phyloP scores from a whole-genome alignment of 1,140 invertebrate genomes.

The Ephestia elutella region DNA sequence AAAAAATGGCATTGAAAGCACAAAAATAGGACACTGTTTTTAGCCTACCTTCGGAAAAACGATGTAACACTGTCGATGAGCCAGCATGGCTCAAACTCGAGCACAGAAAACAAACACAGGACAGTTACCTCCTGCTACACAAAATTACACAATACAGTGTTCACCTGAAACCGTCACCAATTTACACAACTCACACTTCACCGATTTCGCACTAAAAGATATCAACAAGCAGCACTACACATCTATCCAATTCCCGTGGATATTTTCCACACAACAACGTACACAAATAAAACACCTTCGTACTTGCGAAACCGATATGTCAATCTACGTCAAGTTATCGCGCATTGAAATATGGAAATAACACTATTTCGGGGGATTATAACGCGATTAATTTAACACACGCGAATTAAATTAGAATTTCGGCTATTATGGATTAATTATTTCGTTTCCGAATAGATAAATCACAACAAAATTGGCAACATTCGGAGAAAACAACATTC shows the following conservation, averaged over 20 bases:
- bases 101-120: conserved; percentile 23
- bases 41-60: conserved; percentile 5
- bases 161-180: background rate
- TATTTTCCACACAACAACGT: conserved; percentile 43
- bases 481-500: conserved; percentile 16
- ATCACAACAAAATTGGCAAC: conserved; percentile 7
- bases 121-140: no score
- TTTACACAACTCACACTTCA: conserved; percentile 5
- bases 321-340: conserved; percentile 43
- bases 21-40: background rate
- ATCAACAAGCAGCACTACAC: conserved; percentile 25
- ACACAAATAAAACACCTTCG: conserved; percentile 58
- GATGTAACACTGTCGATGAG: conserved; percentile 16
- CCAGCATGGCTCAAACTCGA: conserved; percentile 33
- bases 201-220: conserved; percentile 18
- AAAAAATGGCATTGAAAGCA: no score
- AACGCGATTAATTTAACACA: conserved; percentile 9
- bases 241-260: conserved; percentile 21
- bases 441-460: background rate
- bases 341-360: conserved; percentile 13
- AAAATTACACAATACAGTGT: conserved; percentile 9
- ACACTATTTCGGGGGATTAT: background rate
- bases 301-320: conserved; percentile 52
- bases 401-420: background rate
- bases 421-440: background rate